Evolutionary conservation across 2,113 vertebrate species (phyloP), one percentile per base, ranked within the genome.

Genomic region (Hypanus sabinus): DNA sequence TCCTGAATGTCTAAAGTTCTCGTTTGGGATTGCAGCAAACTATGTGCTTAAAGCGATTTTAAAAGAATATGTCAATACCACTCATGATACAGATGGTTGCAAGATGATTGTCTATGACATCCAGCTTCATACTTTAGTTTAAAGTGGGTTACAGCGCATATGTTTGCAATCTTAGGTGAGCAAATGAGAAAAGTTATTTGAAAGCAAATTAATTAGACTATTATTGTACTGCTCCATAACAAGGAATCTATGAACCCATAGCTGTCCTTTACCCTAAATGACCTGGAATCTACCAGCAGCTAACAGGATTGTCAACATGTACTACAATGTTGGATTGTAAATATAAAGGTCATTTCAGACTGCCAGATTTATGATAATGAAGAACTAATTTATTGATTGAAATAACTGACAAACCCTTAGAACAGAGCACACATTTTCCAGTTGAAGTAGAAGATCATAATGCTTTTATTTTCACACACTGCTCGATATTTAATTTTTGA

Each of bases 401-500:
- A 83, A 65, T n/a, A 33, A n/a, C 30, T 4, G 12, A 87, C 60
- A 65, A 60, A 87, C n/a, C 1, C 60, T 10, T 62, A 5, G 18
- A 55, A n/a, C 60, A 90, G 30, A 33, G 27, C 85, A 16, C 27
- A 88, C 57, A 62, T 62, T 60, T 88, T 88, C 57, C 55, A 33
- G 30, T 62, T 88, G 55, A 88, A 81, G 46, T 81, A 81, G 36
- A 81, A 85, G 60, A 88, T 55, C 30, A n/a, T n/a, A 62, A 88
- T n/a, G 3, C 27, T 88, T 88, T 16, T 62, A 12, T 36, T 80
- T 94, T 81, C 9, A 80, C 57, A 33, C 30, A 70, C 30, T 71
- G 22, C n/a, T 81, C 2, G 36, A 38, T 24, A 55, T 36, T 73
- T 73, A 46, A 9, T 18, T 46, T 93, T 73, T 93, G 68, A 38